Percentiles rank a stretch among this genome's conserved stretches.
phyloP scores from a whole-genome alignment of 2,113 vertebrate species.

The Eulacestoma nigropectus region DNA sequence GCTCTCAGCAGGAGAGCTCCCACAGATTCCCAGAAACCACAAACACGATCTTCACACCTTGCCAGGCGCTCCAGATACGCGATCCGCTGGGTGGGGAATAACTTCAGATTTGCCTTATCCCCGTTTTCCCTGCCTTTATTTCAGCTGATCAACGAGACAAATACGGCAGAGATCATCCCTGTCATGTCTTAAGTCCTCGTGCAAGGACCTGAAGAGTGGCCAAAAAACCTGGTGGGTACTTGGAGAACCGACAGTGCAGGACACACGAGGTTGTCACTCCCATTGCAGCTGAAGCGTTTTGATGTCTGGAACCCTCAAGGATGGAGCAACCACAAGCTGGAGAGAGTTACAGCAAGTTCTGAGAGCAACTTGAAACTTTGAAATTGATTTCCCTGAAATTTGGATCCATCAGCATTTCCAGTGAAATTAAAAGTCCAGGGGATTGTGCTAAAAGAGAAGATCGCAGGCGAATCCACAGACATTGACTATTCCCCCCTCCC shows the following conservation, averaged over 20 bases:
- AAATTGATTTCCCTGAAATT: neutral
- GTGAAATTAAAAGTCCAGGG: neutral
- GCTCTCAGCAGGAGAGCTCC: neutral
- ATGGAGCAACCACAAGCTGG: neutral
- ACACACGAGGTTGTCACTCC: neutral
- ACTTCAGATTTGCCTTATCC: neutral
- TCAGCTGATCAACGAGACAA: neutral
- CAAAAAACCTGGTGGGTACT: neutral
- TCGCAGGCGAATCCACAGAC: neutral
- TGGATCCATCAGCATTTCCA: neutral
- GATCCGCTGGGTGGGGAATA: neutral
- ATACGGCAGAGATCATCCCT: neutral
- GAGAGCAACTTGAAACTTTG: neutral
- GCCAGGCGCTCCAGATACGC: neutral
- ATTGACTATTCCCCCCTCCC: neutral
- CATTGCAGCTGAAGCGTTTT: neutral
- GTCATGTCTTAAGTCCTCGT: neutral
- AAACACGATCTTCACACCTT: neutral
- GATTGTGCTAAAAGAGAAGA: neutral
- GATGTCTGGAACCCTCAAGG: neutral
- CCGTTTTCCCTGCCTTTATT: neutral
- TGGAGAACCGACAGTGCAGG: neutral
- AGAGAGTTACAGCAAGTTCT: neutral
- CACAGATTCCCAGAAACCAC: neutral
- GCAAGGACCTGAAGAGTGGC: neutral